A percentile compares a stretch with the other conserved stretches of the same genome.
Evolutionary conservation across 2,797 vertebrate genomes (phyloP).

Genomic region (Hemibagrus guttatus): DNA sequence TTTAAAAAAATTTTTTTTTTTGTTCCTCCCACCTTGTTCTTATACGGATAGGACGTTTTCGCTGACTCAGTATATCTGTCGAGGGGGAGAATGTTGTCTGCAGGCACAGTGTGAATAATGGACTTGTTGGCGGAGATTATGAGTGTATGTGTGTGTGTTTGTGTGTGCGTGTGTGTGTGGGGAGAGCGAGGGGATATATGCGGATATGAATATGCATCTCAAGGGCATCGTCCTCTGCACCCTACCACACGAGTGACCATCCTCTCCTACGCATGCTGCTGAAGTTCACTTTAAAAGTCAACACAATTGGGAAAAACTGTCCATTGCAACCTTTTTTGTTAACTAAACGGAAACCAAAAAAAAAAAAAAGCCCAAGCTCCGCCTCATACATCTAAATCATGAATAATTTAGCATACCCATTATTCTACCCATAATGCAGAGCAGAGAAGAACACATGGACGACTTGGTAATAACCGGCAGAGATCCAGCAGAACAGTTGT

Average conservation of each 20-base stretch:
- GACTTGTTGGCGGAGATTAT: conserved; percentile 25
- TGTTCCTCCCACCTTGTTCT: conserved; percentile 10
- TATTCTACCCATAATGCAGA: conserved; percentile 14
- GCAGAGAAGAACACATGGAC: not conserved
- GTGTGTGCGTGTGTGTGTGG: not conserved
- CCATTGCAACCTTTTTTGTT: not conserved
- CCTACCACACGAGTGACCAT: not conserved
- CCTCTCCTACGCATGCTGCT: not conserved
- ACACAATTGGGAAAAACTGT: not conserved
- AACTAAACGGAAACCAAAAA: not conserved
- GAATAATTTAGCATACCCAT: conserved; percentile 17
- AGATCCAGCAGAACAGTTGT: not conserved
- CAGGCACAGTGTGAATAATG: conserved; percentile 26
- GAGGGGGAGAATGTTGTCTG: conserved; percentile 14
- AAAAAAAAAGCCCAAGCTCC: not conserved
- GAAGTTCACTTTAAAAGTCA: conserved; percentile 3
- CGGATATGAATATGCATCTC: conserved; percentile 2
- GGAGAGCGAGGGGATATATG: not conserved
- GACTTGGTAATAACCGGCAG: conserved; percentile 21
- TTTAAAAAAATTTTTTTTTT: conserved; percentile 1
- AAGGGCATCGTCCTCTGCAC: not conserved
- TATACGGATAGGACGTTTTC: not conserved
- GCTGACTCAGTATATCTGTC: conserved; percentile 33
- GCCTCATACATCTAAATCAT: not conserved
- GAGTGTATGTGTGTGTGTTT: not conserved